A percentile compares a stretch with the other conserved stretches of the same genome.
Conservation (phyloP, 2,797 vertebrate species). For the Glyptemys insculpta region DNA sequence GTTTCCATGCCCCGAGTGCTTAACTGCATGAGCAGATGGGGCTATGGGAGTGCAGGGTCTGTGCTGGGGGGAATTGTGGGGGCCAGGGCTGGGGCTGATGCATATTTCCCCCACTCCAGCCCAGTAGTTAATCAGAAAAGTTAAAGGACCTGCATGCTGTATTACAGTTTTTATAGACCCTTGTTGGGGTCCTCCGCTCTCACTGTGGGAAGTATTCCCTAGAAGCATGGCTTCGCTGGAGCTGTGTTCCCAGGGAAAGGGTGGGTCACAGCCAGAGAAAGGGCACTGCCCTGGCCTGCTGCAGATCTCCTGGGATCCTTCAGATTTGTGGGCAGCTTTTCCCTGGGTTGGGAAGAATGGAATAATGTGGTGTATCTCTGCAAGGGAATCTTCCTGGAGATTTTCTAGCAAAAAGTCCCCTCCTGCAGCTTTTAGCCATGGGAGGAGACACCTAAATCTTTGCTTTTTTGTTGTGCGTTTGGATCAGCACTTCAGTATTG, state of each 20-base stretch:
- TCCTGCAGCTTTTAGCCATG: constrained; percentile 33
- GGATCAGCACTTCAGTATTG: background rate
- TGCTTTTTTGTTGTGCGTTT: background rate
- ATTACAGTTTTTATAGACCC: background rate
- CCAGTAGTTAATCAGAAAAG: background rate
- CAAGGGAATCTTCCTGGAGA: background rate
- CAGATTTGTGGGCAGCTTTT: background rate
- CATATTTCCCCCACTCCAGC: background rate
- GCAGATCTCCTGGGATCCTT: background rate
- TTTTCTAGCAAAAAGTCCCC: background rate
- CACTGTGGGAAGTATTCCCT: background rate
- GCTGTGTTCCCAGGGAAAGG: background rate
- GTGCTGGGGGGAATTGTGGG: background rate
- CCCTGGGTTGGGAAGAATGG: background rate
- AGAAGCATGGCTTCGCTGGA: background rate
- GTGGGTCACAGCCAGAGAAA: background rate
- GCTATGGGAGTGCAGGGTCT: background rate
- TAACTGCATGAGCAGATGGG: background rate
- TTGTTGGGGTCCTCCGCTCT: background rate
- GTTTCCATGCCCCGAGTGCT: background rate
- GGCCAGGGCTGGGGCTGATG: background rate
- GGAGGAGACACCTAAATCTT: background rate
- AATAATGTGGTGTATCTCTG: background rate
- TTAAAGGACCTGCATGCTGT: background rate
- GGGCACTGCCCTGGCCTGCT: background rate